Percentiles rank a stretch among this genome's conserved stretches.
Evolutionary conservation across 2,888 invertebrate genomes (phyloP).

Genomic region (Pseudanteris insignis): DNA sequence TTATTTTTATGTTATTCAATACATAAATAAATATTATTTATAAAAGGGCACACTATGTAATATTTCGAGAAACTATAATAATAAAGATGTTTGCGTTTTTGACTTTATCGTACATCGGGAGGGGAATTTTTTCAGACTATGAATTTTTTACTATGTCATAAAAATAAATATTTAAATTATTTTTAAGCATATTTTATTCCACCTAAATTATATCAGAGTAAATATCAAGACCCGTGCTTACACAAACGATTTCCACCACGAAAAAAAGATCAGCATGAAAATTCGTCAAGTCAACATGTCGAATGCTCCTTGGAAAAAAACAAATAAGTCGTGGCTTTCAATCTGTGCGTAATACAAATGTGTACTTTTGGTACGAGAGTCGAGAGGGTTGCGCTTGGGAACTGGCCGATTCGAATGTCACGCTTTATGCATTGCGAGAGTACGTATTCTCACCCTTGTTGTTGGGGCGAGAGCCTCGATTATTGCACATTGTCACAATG

Average conservation of each 20-base stretch:
- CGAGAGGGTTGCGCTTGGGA: constrained; percentile 52
- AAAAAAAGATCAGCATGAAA: background rate
- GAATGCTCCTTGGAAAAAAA: constrained; percentile 11
- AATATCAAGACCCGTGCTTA: too few relatives aligned
- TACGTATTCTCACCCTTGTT: constrained; percentile 57
- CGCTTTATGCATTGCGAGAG: constrained; percentile 49
- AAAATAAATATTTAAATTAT: too few relatives aligned
- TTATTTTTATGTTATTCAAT: too few relatives aligned
- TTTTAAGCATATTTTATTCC: too few relatives aligned
- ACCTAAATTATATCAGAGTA: too few relatives aligned
- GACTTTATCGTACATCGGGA: too few relatives aligned
- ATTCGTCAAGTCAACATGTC: constrained; percentile 7
- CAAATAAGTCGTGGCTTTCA: constrained; percentile 27
- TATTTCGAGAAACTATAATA: too few relatives aligned
- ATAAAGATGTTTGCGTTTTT: too few relatives aligned
- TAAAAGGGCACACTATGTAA: too few relatives aligned
- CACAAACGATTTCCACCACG: background rate
- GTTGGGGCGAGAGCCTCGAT: constrained; percentile 54
- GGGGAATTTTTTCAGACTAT: too few relatives aligned
- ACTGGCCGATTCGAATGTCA: constrained; percentile 58
- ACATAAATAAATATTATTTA: too few relatives aligned
- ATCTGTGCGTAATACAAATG: constrained; percentile 18
- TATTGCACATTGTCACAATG: constrained; percentile 51
- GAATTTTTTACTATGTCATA: too few relatives aligned
- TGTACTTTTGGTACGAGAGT: constrained; percentile 31